Conservation (phyloP, 2,797 vertebrate genomes). For the Chloroceryle inda region DNA sequence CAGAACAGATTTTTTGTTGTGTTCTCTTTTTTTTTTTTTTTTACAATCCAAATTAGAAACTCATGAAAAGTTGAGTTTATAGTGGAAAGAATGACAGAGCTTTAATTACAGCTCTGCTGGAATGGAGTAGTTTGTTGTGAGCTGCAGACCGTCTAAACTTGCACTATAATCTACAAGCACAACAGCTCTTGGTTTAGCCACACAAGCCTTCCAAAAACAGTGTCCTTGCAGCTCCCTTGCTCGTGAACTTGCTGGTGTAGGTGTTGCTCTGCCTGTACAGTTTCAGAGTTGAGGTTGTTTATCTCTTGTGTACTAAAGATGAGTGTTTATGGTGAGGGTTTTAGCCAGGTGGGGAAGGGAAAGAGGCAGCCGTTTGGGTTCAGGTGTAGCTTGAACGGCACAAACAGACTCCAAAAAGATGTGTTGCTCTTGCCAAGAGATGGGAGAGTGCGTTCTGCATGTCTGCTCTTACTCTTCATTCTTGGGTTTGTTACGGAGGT, state of each 20-base stretch:
- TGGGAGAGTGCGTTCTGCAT: neutral
- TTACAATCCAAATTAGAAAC: slow-evolving; percentile 55
- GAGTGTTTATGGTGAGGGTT: neutral
- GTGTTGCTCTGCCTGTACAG: neutral
- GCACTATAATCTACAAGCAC: neutral
- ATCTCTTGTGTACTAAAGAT: neutral
- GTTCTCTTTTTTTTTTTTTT: neutral
- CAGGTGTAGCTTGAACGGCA: neutral
- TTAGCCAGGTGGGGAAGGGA: neutral
- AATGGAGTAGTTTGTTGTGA: neutral
- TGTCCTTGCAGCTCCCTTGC: neutral
- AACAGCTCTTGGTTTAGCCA: neutral
- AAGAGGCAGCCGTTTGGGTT: neutral
- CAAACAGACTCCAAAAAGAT: neutral
- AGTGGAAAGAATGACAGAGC: slow-evolving; percentile 30
- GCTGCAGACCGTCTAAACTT: neutral
- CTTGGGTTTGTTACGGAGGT: neutral
- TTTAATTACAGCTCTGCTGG: slow-evolving; percentile 41
- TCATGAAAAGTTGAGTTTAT: slow-evolving; percentile 42
- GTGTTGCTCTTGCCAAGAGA: neutral
- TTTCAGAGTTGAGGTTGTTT: slow-evolving; percentile 19
- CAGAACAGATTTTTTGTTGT: neutral
- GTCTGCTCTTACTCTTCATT: neutral
- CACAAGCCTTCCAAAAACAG: neutral
- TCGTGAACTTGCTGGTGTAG: neutral